A percentile compares a stretch with the other conserved stretches of the same genome.
These are phyloP conservation scores for Ormia ochracea DNA, from an alignment of 2,888 invertebrate species.

Conservation along the genomic window DNA sequence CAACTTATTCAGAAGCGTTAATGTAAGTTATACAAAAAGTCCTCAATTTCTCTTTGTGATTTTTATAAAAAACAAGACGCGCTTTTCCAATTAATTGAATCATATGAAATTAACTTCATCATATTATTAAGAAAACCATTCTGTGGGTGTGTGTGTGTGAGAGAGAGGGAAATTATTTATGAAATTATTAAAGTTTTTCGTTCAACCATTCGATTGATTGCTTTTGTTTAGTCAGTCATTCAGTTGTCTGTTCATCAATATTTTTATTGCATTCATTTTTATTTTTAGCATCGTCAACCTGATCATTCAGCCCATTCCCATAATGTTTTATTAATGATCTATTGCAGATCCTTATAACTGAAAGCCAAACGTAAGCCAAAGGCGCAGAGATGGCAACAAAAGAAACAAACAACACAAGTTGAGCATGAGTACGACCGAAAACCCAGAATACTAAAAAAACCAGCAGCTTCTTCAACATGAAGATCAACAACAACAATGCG, in stretches of 20 bases:
- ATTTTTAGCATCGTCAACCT: conserved; percentile 46
- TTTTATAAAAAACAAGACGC: no score
- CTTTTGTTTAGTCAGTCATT: conserved; percentile 4
- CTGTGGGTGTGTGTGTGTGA: neutral
- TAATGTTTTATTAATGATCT: conserved; percentile 68
- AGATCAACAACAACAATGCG: neutral
- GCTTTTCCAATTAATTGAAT: neutral
- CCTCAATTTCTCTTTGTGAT: no score
- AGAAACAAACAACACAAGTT: conserved; percentile 14
- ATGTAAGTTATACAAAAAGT: no score
- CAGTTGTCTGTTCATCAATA: neutral
- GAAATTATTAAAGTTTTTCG: conserved; percentile 9
- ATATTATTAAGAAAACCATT: neutral
- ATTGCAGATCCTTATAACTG: conserved; percentile 53
- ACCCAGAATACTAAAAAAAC: neutral
- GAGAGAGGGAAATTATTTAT: neutral
- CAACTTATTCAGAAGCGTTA: no score
- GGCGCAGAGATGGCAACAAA: conserved; percentile 13
- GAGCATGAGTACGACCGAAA: conserved; percentile 15
- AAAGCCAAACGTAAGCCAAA: conserved; percentile 43
- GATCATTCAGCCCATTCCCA: conserved; percentile 63
- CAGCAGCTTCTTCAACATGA: neutral
- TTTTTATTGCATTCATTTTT: neutral
- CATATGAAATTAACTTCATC: neutral
- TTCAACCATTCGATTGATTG: conserved; percentile 36